Conservation (phyloP, 2,113 vertebrate species). For the Halcyon malimbica region DNA sequence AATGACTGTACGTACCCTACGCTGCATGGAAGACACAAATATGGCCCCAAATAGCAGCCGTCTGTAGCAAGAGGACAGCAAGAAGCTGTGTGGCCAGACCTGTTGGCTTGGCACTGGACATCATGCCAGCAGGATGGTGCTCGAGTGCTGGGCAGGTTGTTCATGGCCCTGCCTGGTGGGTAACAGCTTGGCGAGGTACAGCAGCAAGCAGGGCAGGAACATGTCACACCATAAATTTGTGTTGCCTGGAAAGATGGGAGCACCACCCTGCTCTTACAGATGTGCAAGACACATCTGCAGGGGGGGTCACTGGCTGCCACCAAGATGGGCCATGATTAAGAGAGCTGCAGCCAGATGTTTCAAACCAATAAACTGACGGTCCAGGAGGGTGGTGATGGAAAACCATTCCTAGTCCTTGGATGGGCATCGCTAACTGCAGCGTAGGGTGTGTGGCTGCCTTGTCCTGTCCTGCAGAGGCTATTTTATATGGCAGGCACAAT, state of each 20-base stretch:
- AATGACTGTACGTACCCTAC: accelerated
- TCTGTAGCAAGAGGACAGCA: neutral
- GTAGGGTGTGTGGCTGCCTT: accelerated
- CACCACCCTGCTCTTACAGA: neutral
- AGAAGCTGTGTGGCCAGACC: neutral
- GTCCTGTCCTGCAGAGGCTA: accelerated
- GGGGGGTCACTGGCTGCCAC: neutral
- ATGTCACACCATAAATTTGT: neutral
- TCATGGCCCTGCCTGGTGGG: neutral
- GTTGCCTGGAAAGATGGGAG: neutral
- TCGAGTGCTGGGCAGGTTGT: neutral
- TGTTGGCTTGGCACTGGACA: neutral
- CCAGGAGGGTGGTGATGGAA: neutral
- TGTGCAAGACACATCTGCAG: neutral
- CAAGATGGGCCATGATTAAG: neutral
- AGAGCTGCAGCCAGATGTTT: neutral
- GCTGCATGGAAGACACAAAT: neutral
- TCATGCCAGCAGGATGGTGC: neutral
- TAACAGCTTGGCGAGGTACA: accelerated
- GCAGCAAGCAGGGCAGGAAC: neutral
- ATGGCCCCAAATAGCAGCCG: neutral
- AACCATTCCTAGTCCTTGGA: neutral
- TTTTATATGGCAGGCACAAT: neutral
- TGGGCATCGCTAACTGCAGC: neutral
- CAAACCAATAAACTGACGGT: neutral